Base-by-base conservation (phyloP, 30 jellyfish, hydroid and myxozoan genomes). In the Turritopsis rubra region DNA sequence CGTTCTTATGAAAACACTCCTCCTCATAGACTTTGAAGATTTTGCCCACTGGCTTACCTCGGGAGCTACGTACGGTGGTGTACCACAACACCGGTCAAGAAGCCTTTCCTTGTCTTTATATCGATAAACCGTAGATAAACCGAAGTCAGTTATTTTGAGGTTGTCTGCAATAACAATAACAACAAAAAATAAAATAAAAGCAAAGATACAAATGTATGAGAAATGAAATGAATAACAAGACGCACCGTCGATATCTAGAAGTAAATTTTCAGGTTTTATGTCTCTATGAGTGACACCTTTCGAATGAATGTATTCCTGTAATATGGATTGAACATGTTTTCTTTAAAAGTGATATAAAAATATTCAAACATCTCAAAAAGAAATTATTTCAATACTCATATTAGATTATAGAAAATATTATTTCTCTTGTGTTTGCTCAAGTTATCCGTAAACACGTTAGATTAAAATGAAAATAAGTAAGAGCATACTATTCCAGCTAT, bases 21-120 rank as follows among this genome's bases (percentile, higher is more conserved):
- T n/a, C n/a, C n/a, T n/a, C n/a, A n/a, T n/a, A n/a, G n/a, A n/a
- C n/a, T n/a, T n/a, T n/a, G 5, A 41, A 41, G 13, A 41, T 41
- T 41, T 41, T 13, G 60, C n/a, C n/a, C n/a, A 41, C 13, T 28
- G 29, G 19, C 78, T 20, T 74, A 90, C 99, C 93, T 95, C 99
- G 18, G 99, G 99, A 20, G 99, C 99, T 0, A 91, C 96, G 71
- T 95, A 95, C 3, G 99, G 99, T 75, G 97, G 96, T 7, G 99
- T 89, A 18, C 99, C 99, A 90, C 99, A 95, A 71, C 96, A 89
- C 30, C 97, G 72, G 29, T 89, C 97, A 31, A 95, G 77, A 71
- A 87, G 86, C 28, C 99, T 79, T 72, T 95, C 99, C 24, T 77
- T 83, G 16, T 78, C 92, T 76, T 95, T 95, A 74, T 89, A 82